A percentile compares a stretch with the other conserved stretches of the same genome.
phyloP scores from a whole-genome alignment of 2,888 invertebrate genomes.

The Pyrrhia umbra region DNA sequence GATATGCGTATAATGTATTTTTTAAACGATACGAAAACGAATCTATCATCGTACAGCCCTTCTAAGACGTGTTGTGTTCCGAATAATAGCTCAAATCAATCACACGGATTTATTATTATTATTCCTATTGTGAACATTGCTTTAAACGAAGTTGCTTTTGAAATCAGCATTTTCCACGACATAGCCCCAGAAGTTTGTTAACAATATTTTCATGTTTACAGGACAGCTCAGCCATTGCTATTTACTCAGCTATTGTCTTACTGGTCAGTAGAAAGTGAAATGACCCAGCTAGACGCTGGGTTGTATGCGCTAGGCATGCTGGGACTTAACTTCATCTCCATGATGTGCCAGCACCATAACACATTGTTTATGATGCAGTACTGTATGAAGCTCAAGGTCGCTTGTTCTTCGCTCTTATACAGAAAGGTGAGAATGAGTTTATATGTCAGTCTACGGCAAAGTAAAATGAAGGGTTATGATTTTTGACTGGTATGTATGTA shows the following conservation, averaged over 20 bases:
- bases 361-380: constrained; percentile 91
- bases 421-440: constrained; percentile 91
- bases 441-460: too few relatives aligned
- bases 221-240: constrained; percentile 88
- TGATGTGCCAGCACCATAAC: constrained; percentile 93
- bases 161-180: not conserved
- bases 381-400: constrained; percentile 93
- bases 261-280: constrained; percentile 83
- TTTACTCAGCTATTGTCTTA: constrained; percentile 87
- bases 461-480: too few relatives aligned
- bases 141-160: not conserved
- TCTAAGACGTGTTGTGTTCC: too few relatives aligned
- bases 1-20: too few relatives aligned
- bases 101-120: not conserved
- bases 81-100: not conserved
- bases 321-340: constrained; percentile 84
- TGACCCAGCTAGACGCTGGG: constrained; percentile 87
- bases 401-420: constrained; percentile 93
- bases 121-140: not conserved
- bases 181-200: not conserved
- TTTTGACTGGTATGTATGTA: too few relatives aligned
- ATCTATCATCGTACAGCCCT: too few relatives aligned
- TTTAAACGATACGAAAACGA: too few relatives aligned
- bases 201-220: constrained; percentile 61
- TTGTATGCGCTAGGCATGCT: constrained; percentile 89